Conservation (phyloP, 92 coral and sea anemone species). For the Epizoanthus ramosus region DNA sequence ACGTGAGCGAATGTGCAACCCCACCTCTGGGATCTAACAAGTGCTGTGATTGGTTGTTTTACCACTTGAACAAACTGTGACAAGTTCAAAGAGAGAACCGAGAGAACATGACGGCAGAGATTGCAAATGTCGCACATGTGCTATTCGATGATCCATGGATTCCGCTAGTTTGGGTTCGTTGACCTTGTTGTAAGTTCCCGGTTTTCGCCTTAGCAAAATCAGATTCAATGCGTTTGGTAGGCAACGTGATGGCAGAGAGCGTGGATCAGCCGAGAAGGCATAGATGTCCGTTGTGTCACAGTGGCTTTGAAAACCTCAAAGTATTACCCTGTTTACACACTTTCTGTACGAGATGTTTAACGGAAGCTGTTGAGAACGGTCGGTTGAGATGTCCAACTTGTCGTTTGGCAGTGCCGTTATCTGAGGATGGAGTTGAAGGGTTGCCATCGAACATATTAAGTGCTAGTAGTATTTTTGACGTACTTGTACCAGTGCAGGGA, state of each 20-base stretch:
- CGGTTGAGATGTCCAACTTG: conserved; percentile 93
- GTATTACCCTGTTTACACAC: conserved; percentile 99
- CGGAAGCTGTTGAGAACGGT: conserved; percentile 90
- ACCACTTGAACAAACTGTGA: conserved; percentile 38
- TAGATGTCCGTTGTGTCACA: conserved; percentile 87
- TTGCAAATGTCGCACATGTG: conserved; percentile 68
- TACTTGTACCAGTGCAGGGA: conserved; percentile 82
- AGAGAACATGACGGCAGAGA: conserved; percentile 47
- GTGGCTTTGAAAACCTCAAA: conserved; percentile 91
- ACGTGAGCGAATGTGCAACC: conserved; percentile 63
- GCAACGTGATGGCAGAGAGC: conserved; percentile 96
- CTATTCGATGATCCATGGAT: conserved; percentile 37
- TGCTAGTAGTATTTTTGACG: conserved; percentile 82
- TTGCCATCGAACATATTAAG: conserved; percentile 73
- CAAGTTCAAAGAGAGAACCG: conserved; percentile 55
- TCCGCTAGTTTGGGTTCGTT: conserved; percentile 37
- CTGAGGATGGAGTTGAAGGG: conserved; percentile 88
- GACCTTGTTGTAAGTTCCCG: conserved; percentile 42
- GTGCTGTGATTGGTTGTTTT: conserved; percentile 26
- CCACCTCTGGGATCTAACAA: conserved; percentile 44
- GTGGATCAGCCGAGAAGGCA: conserved; percentile 75
- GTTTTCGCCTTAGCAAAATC: conserved; percentile 50
- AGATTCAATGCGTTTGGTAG: conserved; percentile 94
- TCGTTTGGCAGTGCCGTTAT: conserved; percentile 84
- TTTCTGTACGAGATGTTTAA: conserved; percentile 90